phyloP scores from a whole-genome alignment of 2,888 invertebrate species.

The Agrotis ipsilon region DNA sequence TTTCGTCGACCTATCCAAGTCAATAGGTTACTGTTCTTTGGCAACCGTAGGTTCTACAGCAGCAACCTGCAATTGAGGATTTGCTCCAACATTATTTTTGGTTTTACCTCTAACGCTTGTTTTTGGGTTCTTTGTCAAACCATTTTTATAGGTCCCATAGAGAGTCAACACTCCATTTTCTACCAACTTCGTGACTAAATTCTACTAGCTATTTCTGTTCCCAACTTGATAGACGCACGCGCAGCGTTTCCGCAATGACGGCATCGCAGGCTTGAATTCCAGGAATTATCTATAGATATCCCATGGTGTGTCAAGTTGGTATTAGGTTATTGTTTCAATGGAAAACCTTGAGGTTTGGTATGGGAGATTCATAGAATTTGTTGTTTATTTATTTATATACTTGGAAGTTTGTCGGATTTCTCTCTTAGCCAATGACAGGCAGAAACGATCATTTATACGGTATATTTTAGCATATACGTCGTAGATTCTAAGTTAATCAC shows the following conservation, averaged over 20 bases:
- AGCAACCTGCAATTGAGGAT: neutral
- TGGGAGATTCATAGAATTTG: slow-evolving; percentile 29
- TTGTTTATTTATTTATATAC: slow-evolving; percentile 21
- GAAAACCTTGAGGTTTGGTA: slow-evolving; percentile 19
- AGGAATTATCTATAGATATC: slow-evolving; percentile 55
- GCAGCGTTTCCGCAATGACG: slow-evolving; percentile 75
- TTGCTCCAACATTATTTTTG: neutral
- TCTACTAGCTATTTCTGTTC: slow-evolving; percentile 72
- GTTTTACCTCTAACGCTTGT: neutral
- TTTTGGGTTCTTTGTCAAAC: neutral
- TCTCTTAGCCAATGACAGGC: slow-evolving; percentile 25
- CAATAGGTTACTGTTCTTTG: neutral
- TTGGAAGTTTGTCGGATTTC: slow-evolving; percentile 25
- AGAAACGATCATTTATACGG: neutral
- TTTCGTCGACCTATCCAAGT: neutral
- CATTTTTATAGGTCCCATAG: neutral
- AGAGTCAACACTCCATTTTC: slow-evolving; percentile 8
- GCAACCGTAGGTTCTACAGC: neutral
- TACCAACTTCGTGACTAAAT: slow-evolving; percentile 27
- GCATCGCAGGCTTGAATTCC: slow-evolving; percentile 65
- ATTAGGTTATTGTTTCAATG: slow-evolving; percentile 43
- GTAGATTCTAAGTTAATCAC: slow-evolving; percentile 5
- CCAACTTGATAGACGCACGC: slow-evolving; percentile 75
- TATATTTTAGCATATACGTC: neutral
- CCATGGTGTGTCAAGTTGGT: slow-evolving; percentile 41